Conservation (phyloP, 2,888 invertebrate genomes). For the Cataglyphis rosenhaueri region DNA sequence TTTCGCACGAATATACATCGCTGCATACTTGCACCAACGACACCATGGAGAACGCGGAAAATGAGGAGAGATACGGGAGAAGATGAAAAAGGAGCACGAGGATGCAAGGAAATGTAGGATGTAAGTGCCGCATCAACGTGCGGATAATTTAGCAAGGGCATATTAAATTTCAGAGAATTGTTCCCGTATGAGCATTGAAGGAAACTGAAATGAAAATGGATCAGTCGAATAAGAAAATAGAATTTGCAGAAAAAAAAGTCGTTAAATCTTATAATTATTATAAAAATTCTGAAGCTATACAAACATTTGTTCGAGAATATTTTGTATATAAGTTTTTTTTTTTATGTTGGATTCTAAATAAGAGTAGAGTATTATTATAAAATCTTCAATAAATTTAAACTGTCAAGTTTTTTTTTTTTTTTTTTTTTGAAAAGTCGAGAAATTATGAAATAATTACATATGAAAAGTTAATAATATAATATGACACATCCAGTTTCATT, state of each 20-base stretch:
- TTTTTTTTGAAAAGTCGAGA: conserved; percentile 3
- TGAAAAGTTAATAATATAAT: background rate
- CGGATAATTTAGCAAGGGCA: conserved; percentile 46
- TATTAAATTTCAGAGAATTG: conserved; percentile 35
- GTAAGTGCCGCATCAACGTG: conserved; percentile 46
- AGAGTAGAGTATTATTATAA: background rate
- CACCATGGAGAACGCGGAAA: conserved; percentile 33
- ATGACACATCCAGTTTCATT: background rate
- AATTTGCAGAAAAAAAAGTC: background rate
- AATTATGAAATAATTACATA: background rate
- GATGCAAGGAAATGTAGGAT: conserved; percentile 38
- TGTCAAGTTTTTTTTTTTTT: background rate
- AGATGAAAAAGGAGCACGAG: conserved; percentile 32
- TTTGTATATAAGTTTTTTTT: background rate
- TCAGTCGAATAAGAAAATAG: background rate
- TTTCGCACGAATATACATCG: conserved; percentile 45
- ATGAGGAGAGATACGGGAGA: conserved; percentile 25
- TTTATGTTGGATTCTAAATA: background rate
- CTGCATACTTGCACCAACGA: conserved; percentile 36
- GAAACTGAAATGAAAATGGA: background rate
- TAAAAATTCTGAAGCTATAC: background rate
- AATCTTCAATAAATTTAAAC: background rate
- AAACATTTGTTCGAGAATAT: background rate
- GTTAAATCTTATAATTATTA: background rate
- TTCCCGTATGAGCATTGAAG: conserved; percentile 6